A percentile compares a stretch with the other conserved stretches of the same genome.
Conservation (phyloP, 2,888 invertebrate species). For the Argynnis bischoffii region DNA sequence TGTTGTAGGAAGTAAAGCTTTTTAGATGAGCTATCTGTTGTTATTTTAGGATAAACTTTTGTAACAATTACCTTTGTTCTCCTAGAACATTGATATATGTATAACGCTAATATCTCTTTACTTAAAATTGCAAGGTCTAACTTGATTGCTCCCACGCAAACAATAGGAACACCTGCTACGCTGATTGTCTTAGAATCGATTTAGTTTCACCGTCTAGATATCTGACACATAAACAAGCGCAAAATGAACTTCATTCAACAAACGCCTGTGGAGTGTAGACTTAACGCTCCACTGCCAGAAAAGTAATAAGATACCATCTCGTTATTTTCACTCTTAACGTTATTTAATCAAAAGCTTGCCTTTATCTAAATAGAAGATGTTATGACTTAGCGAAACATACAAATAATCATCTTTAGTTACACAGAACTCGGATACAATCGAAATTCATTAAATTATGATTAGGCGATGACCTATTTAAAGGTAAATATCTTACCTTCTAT, state of each 20-base stretch:
- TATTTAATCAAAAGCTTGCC: conserved; percentile 21
- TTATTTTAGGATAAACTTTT: too few relatives aligned
- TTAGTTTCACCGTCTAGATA: conserved; percentile 64
- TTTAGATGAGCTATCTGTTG: too few relatives aligned
- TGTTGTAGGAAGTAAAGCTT: too few relatives aligned
- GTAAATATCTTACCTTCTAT: too few relatives aligned
- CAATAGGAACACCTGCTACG: conserved; percentile 68
- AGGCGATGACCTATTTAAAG: too few relatives aligned
- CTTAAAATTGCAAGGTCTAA: conserved; percentile 52
- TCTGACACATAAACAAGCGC: conserved; percentile 52
- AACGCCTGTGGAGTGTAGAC: conserved; percentile 32
- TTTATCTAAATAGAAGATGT: conserved; percentile 3
- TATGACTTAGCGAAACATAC: too few relatives aligned
- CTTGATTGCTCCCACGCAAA: conserved; percentile 70
- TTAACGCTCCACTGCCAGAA: conserved; percentile 43
- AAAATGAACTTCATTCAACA: conserved; percentile 54
- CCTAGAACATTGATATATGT: background rate
- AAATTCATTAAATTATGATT: too few relatives aligned
- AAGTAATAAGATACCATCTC: conserved; percentile 27
- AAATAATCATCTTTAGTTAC: too few relatives aligned
- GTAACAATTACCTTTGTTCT: too few relatives aligned
- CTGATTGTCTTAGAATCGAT: conserved; percentile 69
- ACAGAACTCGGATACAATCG: too few relatives aligned
- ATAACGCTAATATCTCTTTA: conserved; percentile 49
- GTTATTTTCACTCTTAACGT: conserved; percentile 18